phyloP scores from a whole-genome alignment of 2,797 vertebrate genomes.

The Malacoraja senta region DNA sequence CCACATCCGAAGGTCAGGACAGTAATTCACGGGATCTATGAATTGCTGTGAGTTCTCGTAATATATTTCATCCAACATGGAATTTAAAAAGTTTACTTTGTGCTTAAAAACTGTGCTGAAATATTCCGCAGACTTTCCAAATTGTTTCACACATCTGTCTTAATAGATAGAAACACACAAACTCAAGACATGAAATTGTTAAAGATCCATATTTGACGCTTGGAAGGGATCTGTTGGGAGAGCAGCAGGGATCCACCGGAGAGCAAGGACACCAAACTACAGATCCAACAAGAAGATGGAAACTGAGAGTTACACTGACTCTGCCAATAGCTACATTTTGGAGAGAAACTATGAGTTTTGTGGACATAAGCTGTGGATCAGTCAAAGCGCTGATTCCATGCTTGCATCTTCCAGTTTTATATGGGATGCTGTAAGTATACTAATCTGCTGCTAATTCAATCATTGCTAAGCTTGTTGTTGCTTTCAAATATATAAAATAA shows the following conservation, averaged over 20 bases:
- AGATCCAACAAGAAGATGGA: background rate
- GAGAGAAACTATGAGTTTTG: slow-evolving; percentile 3
- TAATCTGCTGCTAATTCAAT: background rate
- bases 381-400: background rate
- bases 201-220: background rate
- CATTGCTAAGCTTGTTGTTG: background rate
- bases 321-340: background rate
- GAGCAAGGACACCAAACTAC: background rate
- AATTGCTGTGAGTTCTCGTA: background rate
- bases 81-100: background rate
- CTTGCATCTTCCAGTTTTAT: background rate
- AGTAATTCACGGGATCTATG: background rate
- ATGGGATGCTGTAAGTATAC: slow-evolving; percentile 27
- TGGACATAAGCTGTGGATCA: slow-evolving; percentile 2
- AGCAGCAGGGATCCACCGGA: background rate
- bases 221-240: background rate
- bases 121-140: background rate
- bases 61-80: background rate
- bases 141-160: background rate
- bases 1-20: background rate
- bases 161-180: background rate
- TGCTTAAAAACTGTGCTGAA: background rate
- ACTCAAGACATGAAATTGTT: background rate
- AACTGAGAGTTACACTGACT: background rate
- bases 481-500: background rate